phyloP scores from a whole-genome alignment of 2,888 invertebrate genomes.

The Lutraria lutraria region DNA sequence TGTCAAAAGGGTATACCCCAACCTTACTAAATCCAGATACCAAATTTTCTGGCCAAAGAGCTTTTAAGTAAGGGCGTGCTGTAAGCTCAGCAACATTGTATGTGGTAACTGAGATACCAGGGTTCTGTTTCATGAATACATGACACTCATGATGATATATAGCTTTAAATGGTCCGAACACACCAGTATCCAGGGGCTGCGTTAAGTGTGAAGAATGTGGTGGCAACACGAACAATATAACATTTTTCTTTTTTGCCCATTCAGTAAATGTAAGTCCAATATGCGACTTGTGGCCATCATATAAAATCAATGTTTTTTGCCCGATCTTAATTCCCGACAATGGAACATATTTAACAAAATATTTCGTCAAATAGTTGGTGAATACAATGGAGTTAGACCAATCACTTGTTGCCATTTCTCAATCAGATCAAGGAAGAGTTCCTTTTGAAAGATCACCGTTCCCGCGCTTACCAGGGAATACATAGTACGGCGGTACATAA shows the following conservation, averaged over 20 bases:
- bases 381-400: conserved; percentile 62
- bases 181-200: conserved; percentile 53
- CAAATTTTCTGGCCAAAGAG: conserved; percentile 45
- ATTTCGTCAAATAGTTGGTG: conserved; percentile 51
- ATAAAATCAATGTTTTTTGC: conserved; percentile 26
- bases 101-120: conserved; percentile 43
- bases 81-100: conserved; percentile 50
- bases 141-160: conserved; percentile 52
- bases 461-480: conserved; percentile 64
- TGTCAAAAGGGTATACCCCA: background rate
- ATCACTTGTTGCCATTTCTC: conserved; percentile 56
- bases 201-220: conserved; percentile 53
- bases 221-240: conserved; percentile 51
- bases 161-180: conserved; percentile 56
- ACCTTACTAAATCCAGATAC: background rate
- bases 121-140: conserved; percentile 41
- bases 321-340: too few species aligned
- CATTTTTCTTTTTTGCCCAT: too few species aligned
- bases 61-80: conserved; percentile 46
- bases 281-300: conserved; percentile 61
- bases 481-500: conserved; percentile 60
- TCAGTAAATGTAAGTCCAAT: conserved; percentile 40
- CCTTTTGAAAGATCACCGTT: conserved; percentile 49
- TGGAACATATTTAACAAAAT: conserved; percentile 29
- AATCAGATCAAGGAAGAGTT: conserved; percentile 50